Evolutionary conservation across 2,888 invertebrate genomes (phyloP), one percentile per base, ranked within the genome.

Genomic region (Tenthredo amoena): DNA sequence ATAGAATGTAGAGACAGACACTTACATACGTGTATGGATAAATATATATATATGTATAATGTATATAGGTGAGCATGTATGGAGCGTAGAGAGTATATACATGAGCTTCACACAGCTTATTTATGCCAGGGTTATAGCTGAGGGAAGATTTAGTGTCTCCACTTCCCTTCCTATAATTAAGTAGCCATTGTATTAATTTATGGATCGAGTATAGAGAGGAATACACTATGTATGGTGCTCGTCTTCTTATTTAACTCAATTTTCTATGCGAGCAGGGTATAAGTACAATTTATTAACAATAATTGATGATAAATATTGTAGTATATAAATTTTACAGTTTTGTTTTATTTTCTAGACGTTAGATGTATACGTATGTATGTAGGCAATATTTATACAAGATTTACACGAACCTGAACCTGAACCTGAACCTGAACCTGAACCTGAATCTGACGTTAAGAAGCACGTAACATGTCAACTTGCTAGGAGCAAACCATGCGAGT

Each of bases 91-190:
- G 18, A 9, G 21, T 68, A 21, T 12, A 62, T 62, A 26, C 18
- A 34, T 68, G 34, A 18, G 68, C 34, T 34, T 31, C 62, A 62
- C 81, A 26, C 58, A 62, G 62, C 58, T 81, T 81, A 81, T 81
- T 62, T 40, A 81, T 62, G 81, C 58, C 58, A 40, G 81, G 62
- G 81, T 37, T 81, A 81, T 81, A 40, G 81, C 81, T 62, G 62
- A 81, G 81, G 62, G 62, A 81, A 81, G 81, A 81, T 81, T 81
- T 81, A 81, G 81, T 81, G 62, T 58, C 58, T 62, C 81, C 81
- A 50, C 62, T 81, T 62, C 62, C 81, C 81, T 58, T 62, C 34
- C 81, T 81, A 81, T 81, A 81, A 81, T 81, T 81, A 81, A 81
- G 81, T 81, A 81, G 58, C 81, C 40, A 81, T 81, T 62, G 81